phyloP scores from a whole-genome alignment of 2,113 vertebrate species.

The Dermatemys mawii region DNA sequence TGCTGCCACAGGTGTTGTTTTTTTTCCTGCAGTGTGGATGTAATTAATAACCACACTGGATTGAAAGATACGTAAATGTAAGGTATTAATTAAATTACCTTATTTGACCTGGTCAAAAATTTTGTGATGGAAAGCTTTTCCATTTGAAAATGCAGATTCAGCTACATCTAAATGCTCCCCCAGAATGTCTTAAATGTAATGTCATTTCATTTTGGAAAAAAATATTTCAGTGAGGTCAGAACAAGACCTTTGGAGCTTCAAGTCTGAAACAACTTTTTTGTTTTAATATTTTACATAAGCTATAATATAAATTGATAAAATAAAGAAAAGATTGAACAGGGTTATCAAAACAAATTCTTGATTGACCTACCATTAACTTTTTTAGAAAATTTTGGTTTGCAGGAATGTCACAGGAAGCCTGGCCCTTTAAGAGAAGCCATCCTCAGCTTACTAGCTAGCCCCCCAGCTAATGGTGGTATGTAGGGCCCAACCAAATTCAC shows the following conservation, averaged over 20 bases:
- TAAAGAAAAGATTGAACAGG: not conserved
- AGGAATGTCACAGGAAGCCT: not conserved
- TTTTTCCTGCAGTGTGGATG: not conserved
- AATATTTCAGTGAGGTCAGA: not conserved
- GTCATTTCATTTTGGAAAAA: not conserved
- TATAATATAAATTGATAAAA: not conserved
- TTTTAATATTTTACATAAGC: not conserved
- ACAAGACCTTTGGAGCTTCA: not conserved
- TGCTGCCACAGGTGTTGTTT: not conserved
- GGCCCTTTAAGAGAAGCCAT: not conserved
- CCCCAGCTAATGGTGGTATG: no score
- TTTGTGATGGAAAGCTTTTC: not conserved
- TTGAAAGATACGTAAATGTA: not conserved
- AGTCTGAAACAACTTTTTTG: not conserved
- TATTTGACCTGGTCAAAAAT: not conserved
- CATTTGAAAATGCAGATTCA: not conserved
- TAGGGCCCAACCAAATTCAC: not conserved
- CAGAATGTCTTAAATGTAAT: not conserved
- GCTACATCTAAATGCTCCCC: not conserved
- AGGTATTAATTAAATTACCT: not conserved
- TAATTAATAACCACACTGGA: not conserved
- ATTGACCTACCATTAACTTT: not conserved
- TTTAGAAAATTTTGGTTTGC: not conserved
- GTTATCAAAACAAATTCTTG: not conserved
- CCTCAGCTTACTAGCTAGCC: not conserved